These are phyloP conservation scores for Henricia sp. DNA, from an alignment of 53 echinoderm and acorn worm species.

Conservation along the genomic window DNA sequence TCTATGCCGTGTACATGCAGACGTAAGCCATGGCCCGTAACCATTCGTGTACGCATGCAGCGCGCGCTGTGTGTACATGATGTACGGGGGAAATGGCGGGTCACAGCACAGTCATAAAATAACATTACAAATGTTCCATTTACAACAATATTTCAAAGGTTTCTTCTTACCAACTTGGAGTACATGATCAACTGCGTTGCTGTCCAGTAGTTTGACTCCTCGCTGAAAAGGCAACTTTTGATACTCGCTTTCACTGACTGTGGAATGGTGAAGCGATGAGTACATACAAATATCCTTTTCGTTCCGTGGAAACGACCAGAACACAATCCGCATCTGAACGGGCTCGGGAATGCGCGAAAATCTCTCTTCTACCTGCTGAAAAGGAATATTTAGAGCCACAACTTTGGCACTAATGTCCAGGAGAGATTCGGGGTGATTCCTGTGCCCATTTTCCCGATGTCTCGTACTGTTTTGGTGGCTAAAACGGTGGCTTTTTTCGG, in stretches of 20 bases:
- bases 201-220: constrained; percentile 96
- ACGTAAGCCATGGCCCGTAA: constrained; percentile 41
- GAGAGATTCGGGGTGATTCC: constrained; percentile 92
- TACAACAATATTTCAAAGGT: not conserved
- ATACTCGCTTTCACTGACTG: constrained; percentile 99
- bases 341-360: constrained; percentile 99
- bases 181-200: constrained; percentile 95
- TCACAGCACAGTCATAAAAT: constrained; percentile 14
- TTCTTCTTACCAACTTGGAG: constrained; percentile 99
- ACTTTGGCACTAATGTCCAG: constrained; percentile 99
- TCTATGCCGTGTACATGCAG: constrained; percentile 1
- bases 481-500: constrained; percentile 86
- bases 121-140: constrained; percentile 22
- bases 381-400: constrained; percentile 99
- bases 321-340: constrained; percentile 98
- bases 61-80: not conserved
- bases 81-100: constrained; percentile 2
- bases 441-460: constrained; percentile 82
- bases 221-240: constrained; percentile 99
- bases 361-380: constrained; percentile 99
- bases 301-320: constrained; percentile 99
- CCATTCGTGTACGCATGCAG: not conserved
- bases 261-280: constrained; percentile 97
- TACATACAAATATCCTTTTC: constrained; percentile 99
- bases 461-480: constrained; percentile 76